Conservation (phyloP, 2,888 invertebrate species). For the Ethmia dodecea region DNA sequence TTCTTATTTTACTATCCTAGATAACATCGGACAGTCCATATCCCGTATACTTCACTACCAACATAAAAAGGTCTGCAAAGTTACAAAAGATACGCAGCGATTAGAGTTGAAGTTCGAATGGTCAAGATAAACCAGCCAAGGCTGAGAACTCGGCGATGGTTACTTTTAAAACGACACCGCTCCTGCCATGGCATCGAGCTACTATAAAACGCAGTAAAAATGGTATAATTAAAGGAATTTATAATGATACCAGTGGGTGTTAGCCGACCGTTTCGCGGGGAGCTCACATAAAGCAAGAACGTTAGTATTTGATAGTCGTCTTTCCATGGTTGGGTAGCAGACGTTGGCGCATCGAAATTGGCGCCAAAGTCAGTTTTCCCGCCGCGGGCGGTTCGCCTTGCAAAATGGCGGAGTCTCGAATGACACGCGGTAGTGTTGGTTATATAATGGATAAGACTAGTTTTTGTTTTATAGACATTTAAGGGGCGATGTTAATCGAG, state of each 20-base stretch:
- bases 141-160: conserved; percentile 47
- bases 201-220: conserved; percentile 60
- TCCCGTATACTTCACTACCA: conserved; percentile 15
- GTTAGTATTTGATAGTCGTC: conserved; percentile 20
- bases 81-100: background rate
- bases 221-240: conserved; percentile 67
- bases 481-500: too few relatives aligned
- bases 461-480: too few relatives aligned
- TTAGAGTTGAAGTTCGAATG: conserved; percentile 21
- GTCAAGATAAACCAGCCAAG: conserved; percentile 44
- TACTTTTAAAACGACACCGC: conserved; percentile 45
- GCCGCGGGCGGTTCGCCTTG: conserved; percentile 71
- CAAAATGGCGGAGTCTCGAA: conserved; percentile 70
- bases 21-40: conserved; percentile 25
- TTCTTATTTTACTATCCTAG: conserved; percentile 38
- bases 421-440: conserved; percentile 51
- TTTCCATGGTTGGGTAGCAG: conserved; percentile 42
- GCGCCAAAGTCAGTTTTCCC: conserved; percentile 75
- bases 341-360: conserved; percentile 59
- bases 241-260: conserved; percentile 50
- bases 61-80: conserved; percentile 3
- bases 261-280: conserved; percentile 36
- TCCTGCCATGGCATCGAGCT: conserved; percentile 28
- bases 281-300: conserved; percentile 17
- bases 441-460: conserved; percentile 34